Conservation (phyloP, 2,113 vertebrate species). For the Sinocyclocheilus rhinocerous region DNA sequence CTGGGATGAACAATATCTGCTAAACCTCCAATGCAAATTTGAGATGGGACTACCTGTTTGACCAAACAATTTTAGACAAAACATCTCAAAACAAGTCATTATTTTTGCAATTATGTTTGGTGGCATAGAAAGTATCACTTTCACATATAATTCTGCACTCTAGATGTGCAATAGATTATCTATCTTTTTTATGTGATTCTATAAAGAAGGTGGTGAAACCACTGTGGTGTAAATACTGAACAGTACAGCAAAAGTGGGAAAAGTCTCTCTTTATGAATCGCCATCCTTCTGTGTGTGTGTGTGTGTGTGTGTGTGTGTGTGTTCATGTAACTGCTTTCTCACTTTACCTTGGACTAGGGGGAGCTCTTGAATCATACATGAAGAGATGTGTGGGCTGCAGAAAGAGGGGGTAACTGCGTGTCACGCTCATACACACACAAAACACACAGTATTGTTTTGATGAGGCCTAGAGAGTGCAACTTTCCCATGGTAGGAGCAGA, state of each 20-base stretch:
- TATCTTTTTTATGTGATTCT: background rate
- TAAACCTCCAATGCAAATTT: background rate
- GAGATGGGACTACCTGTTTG: background rate
- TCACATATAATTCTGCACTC: background rate
- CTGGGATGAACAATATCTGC: background rate
- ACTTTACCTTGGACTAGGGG: slow-evolving; percentile 62
- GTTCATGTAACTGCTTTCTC: slow-evolving; percentile 1
- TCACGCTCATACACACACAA: slow-evolving; percentile 47
- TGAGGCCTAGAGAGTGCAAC: slow-evolving; percentile 56
- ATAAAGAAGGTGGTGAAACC: background rate
- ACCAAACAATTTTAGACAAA: background rate
- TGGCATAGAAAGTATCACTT: no score
- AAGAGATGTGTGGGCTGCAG: slow-evolving; percentile 45
- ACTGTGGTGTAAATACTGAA: background rate
- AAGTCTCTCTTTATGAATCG: background rate
- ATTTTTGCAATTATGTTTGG: background rate
- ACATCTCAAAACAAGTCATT: background rate
- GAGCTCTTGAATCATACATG: slow-evolving; percentile 69
- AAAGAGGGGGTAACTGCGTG: background rate
- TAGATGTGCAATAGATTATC: background rate
- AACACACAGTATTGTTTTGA: slow-evolving; percentile 65
- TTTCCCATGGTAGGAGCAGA: slow-evolving; percentile 71
- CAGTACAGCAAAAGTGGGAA: background rate
- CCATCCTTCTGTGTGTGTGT: background rate
- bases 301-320: background rate